phyloP scores from a whole-genome alignment of 2,888 invertebrate genomes.

The Alsophila aescularia region DNA sequence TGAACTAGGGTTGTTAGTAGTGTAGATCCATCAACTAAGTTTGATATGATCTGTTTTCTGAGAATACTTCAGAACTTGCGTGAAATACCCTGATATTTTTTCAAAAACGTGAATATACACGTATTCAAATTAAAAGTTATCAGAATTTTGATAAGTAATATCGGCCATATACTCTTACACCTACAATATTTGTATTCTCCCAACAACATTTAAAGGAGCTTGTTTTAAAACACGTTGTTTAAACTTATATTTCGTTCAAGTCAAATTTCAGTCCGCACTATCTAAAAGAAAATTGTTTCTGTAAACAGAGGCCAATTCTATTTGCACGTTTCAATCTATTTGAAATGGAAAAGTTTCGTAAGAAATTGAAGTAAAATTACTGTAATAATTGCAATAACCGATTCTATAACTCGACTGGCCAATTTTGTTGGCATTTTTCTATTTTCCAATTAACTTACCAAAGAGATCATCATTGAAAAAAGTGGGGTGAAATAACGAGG shows the following conservation, averaged over 20 bases:
- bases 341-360: constrained; percentile 29
- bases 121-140: no score
- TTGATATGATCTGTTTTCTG: no score
- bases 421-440: constrained; percentile 19
- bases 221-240: constrained; percentile 8
- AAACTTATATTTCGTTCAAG: constrained; percentile 16
- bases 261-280: constrained; percentile 10
- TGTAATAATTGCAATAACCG: constrained; percentile 26
- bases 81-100: no score
- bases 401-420: constrained; percentile 20
- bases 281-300: constrained; percentile 26
- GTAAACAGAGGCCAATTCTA: constrained; percentile 24
- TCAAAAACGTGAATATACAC: no score
- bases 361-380: constrained; percentile 29
- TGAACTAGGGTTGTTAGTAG: no score
- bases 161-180: no score
- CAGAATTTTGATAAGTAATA: no score
- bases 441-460: constrained; percentile 33
- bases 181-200: neutral
- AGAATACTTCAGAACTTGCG: no score
- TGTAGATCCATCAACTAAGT: no score
- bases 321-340: constrained; percentile 30
- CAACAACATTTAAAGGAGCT: neutral
- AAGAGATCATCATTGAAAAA: constrained; percentile 30
- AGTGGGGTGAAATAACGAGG: constrained; percentile 5